These are phyloP conservation scores for Platycheirus rosarum DNA, from an alignment of 2,888 invertebrate species.

Conservation along the genomic window DNA sequence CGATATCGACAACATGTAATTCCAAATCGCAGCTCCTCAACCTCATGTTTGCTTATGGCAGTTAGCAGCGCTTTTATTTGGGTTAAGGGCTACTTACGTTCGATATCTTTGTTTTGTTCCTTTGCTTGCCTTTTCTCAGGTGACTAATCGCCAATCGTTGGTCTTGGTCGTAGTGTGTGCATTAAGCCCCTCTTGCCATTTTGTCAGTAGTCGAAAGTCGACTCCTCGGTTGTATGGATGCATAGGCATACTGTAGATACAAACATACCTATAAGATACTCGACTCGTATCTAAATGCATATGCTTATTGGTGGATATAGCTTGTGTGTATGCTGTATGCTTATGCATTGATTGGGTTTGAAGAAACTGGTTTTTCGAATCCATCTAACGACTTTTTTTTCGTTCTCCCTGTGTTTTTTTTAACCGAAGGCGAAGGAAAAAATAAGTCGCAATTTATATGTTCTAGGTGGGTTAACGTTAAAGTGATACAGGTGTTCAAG, in stretches of 20 bases:
- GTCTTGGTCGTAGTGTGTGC: constrained; percentile 20
- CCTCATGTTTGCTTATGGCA: constrained; percentile 57
- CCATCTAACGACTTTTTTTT: constrained; percentile 69
- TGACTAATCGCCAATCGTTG: constrained; percentile 64
- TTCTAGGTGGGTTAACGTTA: constrained; percentile 72
- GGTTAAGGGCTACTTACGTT: constrained; percentile 73
- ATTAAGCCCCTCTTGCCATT: constrained; percentile 33
- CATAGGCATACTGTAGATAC: constrained; percentile 56
- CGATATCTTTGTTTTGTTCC: constrained; percentile 15
- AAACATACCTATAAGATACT: constrained; percentile 18
- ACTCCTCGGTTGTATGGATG: constrained; percentile 36
- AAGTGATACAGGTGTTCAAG: constrained; percentile 74
- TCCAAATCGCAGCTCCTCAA: constrained; percentile 33
- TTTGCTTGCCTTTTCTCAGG: constrained; percentile 50
- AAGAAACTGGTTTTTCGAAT: constrained; percentile 72
- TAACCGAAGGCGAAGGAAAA: constrained; percentile 56
- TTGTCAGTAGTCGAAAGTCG: no score
- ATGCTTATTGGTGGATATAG: constrained; percentile 31
- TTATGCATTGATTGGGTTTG: constrained; percentile 72
- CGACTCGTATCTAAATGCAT: constrained; percentile 33
- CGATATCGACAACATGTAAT: constrained; percentile 64
- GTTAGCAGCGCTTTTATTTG: constrained; percentile 59
- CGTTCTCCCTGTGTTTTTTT: constrained; percentile 48
- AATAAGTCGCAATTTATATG: constrained; percentile 74
- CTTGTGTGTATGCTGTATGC: constrained; percentile 45